Base-by-base conservation (phyloP, 2,113 vertebrate species). In the Lampris incognitus region DNA sequence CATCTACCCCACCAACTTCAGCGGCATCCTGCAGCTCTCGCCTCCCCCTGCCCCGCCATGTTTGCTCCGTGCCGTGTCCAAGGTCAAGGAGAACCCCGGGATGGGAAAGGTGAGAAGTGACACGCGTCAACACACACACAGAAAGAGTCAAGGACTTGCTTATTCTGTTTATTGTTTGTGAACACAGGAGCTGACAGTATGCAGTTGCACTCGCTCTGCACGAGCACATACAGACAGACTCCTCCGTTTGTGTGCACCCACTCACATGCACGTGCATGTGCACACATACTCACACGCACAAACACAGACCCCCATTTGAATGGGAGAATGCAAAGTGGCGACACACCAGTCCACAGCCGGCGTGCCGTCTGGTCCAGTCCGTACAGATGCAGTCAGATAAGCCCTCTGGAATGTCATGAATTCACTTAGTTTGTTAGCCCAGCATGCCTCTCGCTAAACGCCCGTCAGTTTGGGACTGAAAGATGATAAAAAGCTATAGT, bases 81-180 rank as follows among this genome's bases (percentile, higher is more conserved):
- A 99, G 94, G 96, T 97, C 89, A 99, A 99, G 93, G 98, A 99
- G 84, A 98, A 95, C 11, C 98, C 98, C 0, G 98, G 98, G 73
- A 90, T 99, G 92, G 98, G 98, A 92, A 99, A 99, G 97, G 98
- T 99, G 94, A 91, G 76, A 64, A 49, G 10, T 46, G 36, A 66
- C 37, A 13, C 37, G 6, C 2, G 24, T 13, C 13, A 57, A 72
- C 52, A 73, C 42, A 67, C 36, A 36, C 65, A 59, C 66, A 66
- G 58, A 66, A 48, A 57, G 64, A 71, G 10, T 59, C 38, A 72
- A 8, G 63, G 46, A 49, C 44, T 50, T 42, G 13, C 48, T 4
- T 6, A 38, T 24, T 24, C 24, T 24, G 24, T 24, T 24, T 24
- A 24, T 24, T 38, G n/a, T 38, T 41, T 41, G 55, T 9, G 56